phyloP scores from a whole-genome alignment of 2,113 vertebrate species.

The Menidia beryllina region DNA sequence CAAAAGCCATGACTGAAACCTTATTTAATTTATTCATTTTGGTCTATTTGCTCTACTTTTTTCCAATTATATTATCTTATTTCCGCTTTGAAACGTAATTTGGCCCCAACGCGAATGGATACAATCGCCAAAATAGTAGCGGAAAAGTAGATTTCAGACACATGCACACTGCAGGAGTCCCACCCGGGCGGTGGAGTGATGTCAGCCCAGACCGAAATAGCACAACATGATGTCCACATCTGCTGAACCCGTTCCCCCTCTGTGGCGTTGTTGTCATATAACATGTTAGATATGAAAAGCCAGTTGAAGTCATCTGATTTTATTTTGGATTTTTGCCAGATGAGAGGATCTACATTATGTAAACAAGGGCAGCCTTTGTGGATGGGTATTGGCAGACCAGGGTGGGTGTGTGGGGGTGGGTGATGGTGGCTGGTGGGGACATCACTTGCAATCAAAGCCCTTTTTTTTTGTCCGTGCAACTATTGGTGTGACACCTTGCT shows the following conservation, averaged over 20 bases:
- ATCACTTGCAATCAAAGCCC: constrained; percentile 56
- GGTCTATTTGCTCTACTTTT: no score
- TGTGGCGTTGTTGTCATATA: no score
- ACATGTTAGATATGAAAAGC: no score
- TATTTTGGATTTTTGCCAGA: constrained; percentile 1
- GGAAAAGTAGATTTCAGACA: background rate
- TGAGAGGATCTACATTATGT: constrained; percentile 29
- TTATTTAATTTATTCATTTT: no score
- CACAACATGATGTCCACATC: background rate
- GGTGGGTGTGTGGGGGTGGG: constrained; percentile 1
- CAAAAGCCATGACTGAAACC: constrained; percentile 52
- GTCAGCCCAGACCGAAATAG: background rate
- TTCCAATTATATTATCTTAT: constrained; percentile 38
- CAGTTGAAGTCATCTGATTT: background rate
- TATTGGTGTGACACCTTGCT: background rate
- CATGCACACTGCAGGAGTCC: background rate
- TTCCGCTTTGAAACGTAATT: constrained; percentile 3
- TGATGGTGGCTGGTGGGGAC: constrained; percentile 69
- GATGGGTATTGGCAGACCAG: constrained; percentile 47
- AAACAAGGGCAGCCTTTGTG: constrained; percentile 68
- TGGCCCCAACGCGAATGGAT: background rate
- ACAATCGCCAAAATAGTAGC: background rate
- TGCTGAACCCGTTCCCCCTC: background rate
- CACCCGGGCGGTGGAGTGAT: background rate
- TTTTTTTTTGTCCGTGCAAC: constrained; percentile 56